These are phyloP conservation scores for Drymodes brunneopygia DNA, from an alignment of 2,113 vertebrate species.

Conservation along the genomic window DNA sequence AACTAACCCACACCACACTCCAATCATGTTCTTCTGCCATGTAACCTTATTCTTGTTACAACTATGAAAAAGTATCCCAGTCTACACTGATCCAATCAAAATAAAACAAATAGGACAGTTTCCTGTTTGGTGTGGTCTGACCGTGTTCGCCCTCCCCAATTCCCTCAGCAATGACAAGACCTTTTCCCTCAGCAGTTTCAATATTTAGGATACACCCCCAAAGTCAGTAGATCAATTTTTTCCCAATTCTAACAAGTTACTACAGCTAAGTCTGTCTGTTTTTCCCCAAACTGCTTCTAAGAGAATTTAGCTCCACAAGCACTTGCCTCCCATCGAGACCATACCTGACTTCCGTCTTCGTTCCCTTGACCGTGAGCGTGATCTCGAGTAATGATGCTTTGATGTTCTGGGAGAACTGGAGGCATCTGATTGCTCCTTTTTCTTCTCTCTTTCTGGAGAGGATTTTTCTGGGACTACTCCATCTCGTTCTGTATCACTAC, in stretches of 20 bases:
- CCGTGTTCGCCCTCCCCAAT: accelerated
- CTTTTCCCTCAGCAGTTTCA: neutral
- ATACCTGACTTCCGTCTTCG: conserved; percentile 86
- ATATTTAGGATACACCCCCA: neutral
- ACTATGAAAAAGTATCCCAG: neutral
- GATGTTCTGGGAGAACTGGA: conserved; percentile 86
- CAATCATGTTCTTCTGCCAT: neutral
- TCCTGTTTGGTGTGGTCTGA: neutral
- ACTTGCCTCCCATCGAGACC: neutral
- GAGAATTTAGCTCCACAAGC: neutral
- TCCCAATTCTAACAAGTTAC: neutral
- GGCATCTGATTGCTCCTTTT: conserved; percentile 83
- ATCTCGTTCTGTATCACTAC: conserved; percentile 84
- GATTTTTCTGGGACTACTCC: conserved; percentile 75
- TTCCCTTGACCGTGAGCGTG: conserved; percentile 87
- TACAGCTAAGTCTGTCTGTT: neutral
- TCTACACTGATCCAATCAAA: neutral
- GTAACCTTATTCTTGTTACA: neutral
- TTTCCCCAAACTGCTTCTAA: neutral
- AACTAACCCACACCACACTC: neutral
- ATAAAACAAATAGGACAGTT: neutral
- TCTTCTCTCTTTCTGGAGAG: conserved; percentile 81
- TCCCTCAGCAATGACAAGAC: neutral
- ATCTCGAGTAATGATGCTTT: conserved; percentile 91
- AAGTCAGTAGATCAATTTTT: accelerated